Evolutionary conservation across 2,797 vertebrate genomes (phyloP), one percentile per base, ranked within the genome.

Genomic region (Crenuchus spilurus): DNA sequence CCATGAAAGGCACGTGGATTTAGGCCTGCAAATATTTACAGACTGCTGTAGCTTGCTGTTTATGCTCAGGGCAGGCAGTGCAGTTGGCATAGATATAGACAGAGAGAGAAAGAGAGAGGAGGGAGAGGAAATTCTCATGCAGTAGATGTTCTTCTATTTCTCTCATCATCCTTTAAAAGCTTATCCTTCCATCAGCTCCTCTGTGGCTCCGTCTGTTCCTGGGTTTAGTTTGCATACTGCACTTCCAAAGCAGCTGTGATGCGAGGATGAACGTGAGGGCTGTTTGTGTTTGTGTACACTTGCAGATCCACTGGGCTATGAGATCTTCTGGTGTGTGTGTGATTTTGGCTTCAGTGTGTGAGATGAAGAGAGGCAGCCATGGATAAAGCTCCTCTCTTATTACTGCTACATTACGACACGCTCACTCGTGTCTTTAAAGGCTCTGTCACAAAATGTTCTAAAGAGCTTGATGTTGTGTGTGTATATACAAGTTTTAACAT

Each of bases 321-420:
- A 39, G 26, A 66, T 52, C n/a, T n/a, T n/a, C n/a, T n/a, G n/a
- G n/a, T n/a, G n/a, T n/a, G n/a, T 60, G 20, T 63, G 58, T 72
- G 58, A 72, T 28, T 71, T 42, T 41, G 48, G 10, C 8, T 16
- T 31, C 2, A 11, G 41, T 65, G 18, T 51, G n/a, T 41, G 35
- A 60, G n/a, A 52, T 30, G 55, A 61, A 75, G 33, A 52, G 13
- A 20, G 14, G 41, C 58, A 63, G 13, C 24, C 58, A 41, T 62
- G 33, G 63, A 72, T 63, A 72, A 62, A 72, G 51, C 24, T 10
- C 24, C 14, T 30, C 28, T 54, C 1, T 54, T 30, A 54, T 54
- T 30, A 54, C 24, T 1, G 10, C 1, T 52, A 52, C 20, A 20
- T 49, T 20, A 8, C 46, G 10, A 49, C 20, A 24, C 22, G 46